Percentiles rank a stretch among this genome's conserved stretches.
phyloP scores from a whole-genome alignment of 1,140 invertebrate species.

The Trissolcus basalis region DNA sequence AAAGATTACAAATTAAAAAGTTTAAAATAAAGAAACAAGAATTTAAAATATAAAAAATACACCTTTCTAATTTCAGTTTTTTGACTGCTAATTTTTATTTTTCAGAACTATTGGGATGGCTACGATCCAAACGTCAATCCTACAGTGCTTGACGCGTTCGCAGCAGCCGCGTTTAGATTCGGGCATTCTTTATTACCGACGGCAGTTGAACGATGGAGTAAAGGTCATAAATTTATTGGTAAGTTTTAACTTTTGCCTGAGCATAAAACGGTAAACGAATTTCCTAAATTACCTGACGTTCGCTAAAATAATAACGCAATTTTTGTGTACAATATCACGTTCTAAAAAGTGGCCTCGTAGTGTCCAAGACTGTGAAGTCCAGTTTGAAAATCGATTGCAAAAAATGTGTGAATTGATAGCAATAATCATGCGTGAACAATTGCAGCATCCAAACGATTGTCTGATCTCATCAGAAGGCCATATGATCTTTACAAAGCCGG shows the following conservation, averaged over 20 bases:
- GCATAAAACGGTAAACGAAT: conserved; percentile 20
- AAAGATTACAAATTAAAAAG: no score
- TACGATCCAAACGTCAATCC: conserved; percentile 91
- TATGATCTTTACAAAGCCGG: conserved; percentile 94
- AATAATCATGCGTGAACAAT: conserved; percentile 41
- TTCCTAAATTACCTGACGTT: conserved; percentile 35
- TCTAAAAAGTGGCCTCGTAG: no score
- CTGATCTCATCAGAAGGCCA: conserved; percentile 90
- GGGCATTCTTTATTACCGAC: conserved; percentile 92
- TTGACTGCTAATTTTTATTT: background rate
- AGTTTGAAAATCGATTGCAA: no score
- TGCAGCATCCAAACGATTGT: conserved; percentile 90
- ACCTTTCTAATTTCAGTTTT: no score
- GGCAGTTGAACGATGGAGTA: conserved; percentile 93
- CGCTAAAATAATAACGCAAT: conserved; percentile 6
- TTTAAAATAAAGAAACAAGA: no score
- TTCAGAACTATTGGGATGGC: conserved; percentile 90
- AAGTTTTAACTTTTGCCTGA: conserved; percentile 58
- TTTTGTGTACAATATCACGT: no score
- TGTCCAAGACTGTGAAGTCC: no score
- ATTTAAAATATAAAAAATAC: no score
- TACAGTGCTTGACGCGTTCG: conserved; percentile 90
- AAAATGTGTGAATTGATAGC: background rate
- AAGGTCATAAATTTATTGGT: conserved; percentile 94
- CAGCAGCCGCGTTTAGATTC: conserved; percentile 92